Evolutionary conservation across 2,113 vertebrate species (phyloP), one percentile per base, ranked within the genome.

Genomic region (Lates calcarifer): DNA sequence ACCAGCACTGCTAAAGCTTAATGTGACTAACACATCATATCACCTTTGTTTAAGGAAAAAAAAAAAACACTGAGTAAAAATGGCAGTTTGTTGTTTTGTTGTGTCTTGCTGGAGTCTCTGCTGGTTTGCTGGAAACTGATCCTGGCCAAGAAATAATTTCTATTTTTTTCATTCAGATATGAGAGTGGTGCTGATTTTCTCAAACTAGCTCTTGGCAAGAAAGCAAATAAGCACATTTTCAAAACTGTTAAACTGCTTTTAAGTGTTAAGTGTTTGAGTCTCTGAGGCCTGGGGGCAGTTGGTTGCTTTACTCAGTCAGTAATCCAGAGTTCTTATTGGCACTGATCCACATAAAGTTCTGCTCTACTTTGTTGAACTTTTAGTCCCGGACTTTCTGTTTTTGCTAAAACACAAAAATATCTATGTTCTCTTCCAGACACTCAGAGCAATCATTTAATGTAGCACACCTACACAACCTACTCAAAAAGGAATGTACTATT

Each of bases 401-500:
- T 14, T 45, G 17, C 33, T n/a, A 55, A n/a, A 55, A 24, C 12
- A 39, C 55, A 41, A 24, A 3, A 22, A 31, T 77, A 24, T 65
- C 49, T 47, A 17, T 14, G 43, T 35, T 60, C 13, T 56, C 22
- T 47, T n/a, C 57, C 8, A 6, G 4, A 2, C 15, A n/a, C 20
- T 49, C 13, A 28, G 26, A 4, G 8, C 41, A 63, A 33, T 5
- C 18, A 5, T 6, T 18, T 12, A 3, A 5, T 66, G 35, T 4
- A 20, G 18, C 17, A 64, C 61, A 70, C 62, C 1, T 17, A 31
- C 41, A 55, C 18, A 24, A 70, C 62, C 1, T 17, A 31, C 41
- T 60, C 18, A 24, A 2, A 35, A 1, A 77, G 55, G 84, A 76
- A 70, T 76, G 79, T 43, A 51, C 47, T 15, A 8, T 41, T 56